Evolutionary conservation across 2,888 invertebrate genomes (phyloP), one percentile per base, ranked within the genome.

Genomic region (Mamestra brassicae): DNA sequence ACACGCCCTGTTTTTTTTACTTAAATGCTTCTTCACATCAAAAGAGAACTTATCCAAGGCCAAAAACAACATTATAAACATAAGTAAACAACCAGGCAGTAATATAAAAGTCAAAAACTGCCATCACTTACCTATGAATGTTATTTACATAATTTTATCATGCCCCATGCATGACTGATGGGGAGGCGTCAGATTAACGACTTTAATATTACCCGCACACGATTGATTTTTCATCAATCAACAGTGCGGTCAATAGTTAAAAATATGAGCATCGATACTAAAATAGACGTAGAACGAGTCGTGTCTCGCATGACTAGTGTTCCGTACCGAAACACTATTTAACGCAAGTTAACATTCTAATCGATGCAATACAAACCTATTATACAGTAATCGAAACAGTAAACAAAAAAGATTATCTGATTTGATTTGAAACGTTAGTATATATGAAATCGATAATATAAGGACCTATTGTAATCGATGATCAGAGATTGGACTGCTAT

Each of bases 241-340:
- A 42, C 55, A 7, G 36, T 47, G 57, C 26, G 26, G 17, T 73
- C 58, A 26, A 11, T 55, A 61, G 67, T 75, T 84, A 80, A 74
- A 84, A 81, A 84, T 81, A 84, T 55, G 62, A 74, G 47, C 67
- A 69, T 66, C 58, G 62, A 11, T 76, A 81, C 71, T 55, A 66
- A 84, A 84, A 84, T 81, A 81, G 71, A 69, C n/a, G 26, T 57
- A 55, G 26, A 45, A 26, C 65, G 54, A 71, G 68, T 58, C 63
- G 63, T 57, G 71, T 55, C 61, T 65, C 65, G 76, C 81, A 64
- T 62, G 65, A 50, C 57, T 63, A 47, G 76, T 69, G 54, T 62
- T 80, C 62, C 64, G 62, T 63, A 84, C 58, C 52, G 60, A 67
- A 74, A 54, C 26, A 55, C 62, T 52, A 50, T 65, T 50, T 17